These are phyloP conservation scores for Empis stercorea DNA, from an alignment of 2,888 invertebrate genomes.

Conservation along the genomic window DNA sequence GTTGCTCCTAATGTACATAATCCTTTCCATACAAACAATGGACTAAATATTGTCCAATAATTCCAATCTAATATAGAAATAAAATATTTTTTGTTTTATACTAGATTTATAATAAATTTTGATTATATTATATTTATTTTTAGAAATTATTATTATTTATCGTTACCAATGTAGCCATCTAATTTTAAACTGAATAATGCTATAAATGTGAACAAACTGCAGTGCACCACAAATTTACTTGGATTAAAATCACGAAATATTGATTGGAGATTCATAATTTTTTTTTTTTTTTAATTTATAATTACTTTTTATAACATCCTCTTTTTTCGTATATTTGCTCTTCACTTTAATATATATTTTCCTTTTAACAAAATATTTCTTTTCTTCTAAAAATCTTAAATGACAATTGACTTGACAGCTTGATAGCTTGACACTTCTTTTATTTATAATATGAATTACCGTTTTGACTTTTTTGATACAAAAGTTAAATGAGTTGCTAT, in stretches of 20 bases:
- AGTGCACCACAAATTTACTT: conserved; percentile 94
- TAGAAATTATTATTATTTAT: conserved; percentile 5
- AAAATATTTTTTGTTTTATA: too few relatives aligned
- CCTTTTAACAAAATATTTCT: too few relatives aligned
- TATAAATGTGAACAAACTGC: conserved; percentile 83
- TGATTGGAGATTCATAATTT: conserved; percentile 82
- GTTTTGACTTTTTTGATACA: too few relatives aligned
- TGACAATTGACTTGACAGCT: too few relatives aligned
- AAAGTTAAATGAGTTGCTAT: too few relatives aligned
- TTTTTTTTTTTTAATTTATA: conserved; percentile 3
- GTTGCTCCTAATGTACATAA: conserved; percentile 56
- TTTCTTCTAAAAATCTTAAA: too few relatives aligned
- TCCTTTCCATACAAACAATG: conserved; percentile 96
- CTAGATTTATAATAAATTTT: neutral
- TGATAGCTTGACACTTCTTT: too few relatives aligned
- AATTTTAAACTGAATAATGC: conserved; percentile 78
- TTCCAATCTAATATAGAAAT: neutral
- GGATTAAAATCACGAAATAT: conserved; percentile 86
- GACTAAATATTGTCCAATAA: conserved; percentile 61
- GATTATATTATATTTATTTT: too few relatives aligned
- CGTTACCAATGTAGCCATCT: conserved; percentile 64
- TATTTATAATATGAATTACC: too few relatives aligned
- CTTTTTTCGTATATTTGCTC: too few relatives aligned
- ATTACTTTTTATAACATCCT: too few relatives aligned
- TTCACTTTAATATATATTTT: too few relatives aligned